phyloP scores from a whole-genome alignment of 2,113 vertebrate genomes.

The Toxotes chatareus region DNA sequence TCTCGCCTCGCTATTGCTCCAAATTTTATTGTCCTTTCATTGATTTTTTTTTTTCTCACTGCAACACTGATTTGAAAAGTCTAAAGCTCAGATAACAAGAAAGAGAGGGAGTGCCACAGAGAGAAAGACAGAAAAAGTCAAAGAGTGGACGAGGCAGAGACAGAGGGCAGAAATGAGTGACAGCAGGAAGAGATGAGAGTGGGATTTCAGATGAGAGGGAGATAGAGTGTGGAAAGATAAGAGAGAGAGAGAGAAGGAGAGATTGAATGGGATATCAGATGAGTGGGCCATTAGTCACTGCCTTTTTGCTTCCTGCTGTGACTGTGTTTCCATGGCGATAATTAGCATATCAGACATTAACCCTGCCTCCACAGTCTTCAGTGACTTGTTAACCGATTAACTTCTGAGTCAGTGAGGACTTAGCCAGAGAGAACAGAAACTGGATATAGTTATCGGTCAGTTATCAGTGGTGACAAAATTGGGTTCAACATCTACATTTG shows the following conservation, averaged over 20 bases:
- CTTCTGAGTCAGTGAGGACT: conserved; percentile 45
- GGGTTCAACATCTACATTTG: background rate
- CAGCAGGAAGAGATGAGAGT: conserved; percentile 50
- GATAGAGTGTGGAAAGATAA: conserved; percentile 6
- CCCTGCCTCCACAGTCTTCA: conserved; percentile 54
- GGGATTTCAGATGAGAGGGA: conserved; percentile 44
- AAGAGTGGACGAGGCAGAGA: conserved; percentile 10
- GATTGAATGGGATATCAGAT: conserved; percentile 74
- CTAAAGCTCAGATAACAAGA: background rate
- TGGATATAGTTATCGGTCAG: conserved; percentile 1
- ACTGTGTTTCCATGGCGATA: conserved; percentile 77
- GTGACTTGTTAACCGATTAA: conserved; percentile 74
- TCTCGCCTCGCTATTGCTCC: conserved; percentile 19
- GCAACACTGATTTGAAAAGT: conserved; percentile 18
- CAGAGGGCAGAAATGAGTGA: conserved; percentile 47
- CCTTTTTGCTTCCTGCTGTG: conserved; percentile 75
- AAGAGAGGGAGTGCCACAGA: background rate
- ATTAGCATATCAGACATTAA: conserved; percentile 78
- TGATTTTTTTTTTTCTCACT: background rate
- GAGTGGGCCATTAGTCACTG: conserved; percentile 78
- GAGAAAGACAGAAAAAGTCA: conserved; percentile 13
- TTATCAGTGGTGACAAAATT: background rate
- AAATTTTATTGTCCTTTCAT: conserved; percentile 7
- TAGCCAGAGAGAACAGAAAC: conserved; percentile 21
- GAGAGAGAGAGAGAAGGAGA: conserved; percentile 30